Conservation (phyloP, 2,888 invertebrate species). For the Lithodes maja region DNA sequence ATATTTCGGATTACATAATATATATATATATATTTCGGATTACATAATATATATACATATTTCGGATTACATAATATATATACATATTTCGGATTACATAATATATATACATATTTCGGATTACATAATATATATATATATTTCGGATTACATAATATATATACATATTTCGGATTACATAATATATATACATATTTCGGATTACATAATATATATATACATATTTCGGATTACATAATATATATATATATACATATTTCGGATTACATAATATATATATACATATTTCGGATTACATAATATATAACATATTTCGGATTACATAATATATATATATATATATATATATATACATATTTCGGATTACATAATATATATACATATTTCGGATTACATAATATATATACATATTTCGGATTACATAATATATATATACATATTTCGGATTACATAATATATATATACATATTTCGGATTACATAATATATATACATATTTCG, state of each 20-base stretch:
- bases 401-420: background rate
- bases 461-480: background rate
- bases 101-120: too few relatives aligned
- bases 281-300: background rate
- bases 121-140: too few relatives aligned
- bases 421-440: slow-evolving; percentile 25
- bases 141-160: too few relatives aligned
- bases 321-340: slow-evolving; percentile 11
- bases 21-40: too few relatives aligned
- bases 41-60: too few relatives aligned
- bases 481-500: too few relatives aligned
- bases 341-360: slow-evolving; percentile 8
- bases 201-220: too few relatives aligned
- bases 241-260: background rate
- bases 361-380: slow-evolving; percentile 4
- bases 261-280: background rate
- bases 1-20: too few relatives aligned
- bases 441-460: slow-evolving; percentile 25
- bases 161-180: too few relatives aligned
- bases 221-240: slow-evolving; percentile 2
- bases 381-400: background rate
- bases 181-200: too few relatives aligned
- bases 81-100: too few relatives aligned
- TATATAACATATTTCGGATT: slow-evolving; percentile 6
- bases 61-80: too few relatives aligned